Percentiles rank a stretch among this genome's conserved stretches.
Evolutionary conservation across 2,797 vertebrate genomes (phyloP).

Genomic region (Chaetophractus vellerosus): DNA sequence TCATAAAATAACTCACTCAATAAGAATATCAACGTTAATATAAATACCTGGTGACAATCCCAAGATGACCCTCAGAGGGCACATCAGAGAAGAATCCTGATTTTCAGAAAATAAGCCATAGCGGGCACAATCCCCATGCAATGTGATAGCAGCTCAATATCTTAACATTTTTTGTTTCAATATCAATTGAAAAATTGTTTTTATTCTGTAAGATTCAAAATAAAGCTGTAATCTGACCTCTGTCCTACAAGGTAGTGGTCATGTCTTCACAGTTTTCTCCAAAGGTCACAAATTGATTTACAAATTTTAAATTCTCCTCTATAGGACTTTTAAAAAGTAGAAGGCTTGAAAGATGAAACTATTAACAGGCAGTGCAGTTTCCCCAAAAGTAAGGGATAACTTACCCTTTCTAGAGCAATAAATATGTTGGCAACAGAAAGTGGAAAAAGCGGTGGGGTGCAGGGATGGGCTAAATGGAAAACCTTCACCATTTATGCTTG

Average conservation of each 20-base stretch:
- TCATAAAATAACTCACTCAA: constrained; percentile 61
- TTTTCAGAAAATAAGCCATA: neutral
- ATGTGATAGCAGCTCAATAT: neutral
- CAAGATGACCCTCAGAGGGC: neutral
- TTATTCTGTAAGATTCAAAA: neutral
- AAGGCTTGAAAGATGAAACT: neutral
- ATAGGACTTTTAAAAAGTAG: neutral
- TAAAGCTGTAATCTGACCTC: neutral
- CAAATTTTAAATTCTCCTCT: neutral
- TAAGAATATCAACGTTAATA: constrained; percentile 1
- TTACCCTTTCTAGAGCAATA: neutral
- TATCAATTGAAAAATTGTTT: neutral
- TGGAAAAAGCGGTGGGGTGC: neutral
- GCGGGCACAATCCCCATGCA: neutral
- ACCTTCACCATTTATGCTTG: neutral
- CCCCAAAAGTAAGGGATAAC: neutral
- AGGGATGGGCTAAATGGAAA: neutral
- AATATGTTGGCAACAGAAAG: neutral
- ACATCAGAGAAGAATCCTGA: neutral
- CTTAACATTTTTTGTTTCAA: neutral
- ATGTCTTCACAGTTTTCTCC: neutral
- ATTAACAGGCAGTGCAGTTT: neutral
- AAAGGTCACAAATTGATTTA: neutral
- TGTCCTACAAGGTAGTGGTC: neutral
- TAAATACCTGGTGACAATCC: neutral